phyloP scores from a whole-genome alignment of 2,888 invertebrate genomes.

The Halictus quadricinctus region DNA sequence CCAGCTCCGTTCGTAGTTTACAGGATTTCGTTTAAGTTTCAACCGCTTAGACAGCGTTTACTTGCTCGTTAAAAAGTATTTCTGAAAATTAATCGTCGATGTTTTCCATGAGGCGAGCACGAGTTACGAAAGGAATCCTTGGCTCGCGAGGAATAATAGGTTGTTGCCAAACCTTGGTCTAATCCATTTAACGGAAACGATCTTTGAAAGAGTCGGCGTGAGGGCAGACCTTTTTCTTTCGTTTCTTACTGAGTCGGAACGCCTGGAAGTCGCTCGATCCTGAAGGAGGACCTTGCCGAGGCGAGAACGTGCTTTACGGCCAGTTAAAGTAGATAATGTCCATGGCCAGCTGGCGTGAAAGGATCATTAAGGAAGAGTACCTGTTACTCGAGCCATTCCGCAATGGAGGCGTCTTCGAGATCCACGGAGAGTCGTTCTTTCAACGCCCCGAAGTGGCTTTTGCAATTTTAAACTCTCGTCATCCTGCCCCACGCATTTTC shows the following conservation, averaged over 20 bases:
- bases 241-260: constrained; percentile 25
- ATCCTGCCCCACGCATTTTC: too few relatives aligned
- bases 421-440: constrained; percentile 2
- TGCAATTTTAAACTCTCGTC: neutral
- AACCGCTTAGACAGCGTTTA: too few relatives aligned
- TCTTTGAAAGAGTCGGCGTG: constrained; percentile 12
- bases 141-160: neutral
- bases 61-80: too few relatives aligned
- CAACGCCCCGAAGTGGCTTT: constrained; percentile 5
- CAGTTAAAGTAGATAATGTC: constrained; percentile 41
- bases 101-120: neutral
- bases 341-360: constrained; percentile 47
- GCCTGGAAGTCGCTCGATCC: constrained; percentile 33
- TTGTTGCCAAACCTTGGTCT: constrained; percentile 17
- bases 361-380: constrained; percentile 44
- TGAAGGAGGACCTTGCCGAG: constrained; percentile 28
- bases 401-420: neutral
- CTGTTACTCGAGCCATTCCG: constrained; percentile 47
- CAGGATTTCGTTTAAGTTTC: too few relatives aligned
- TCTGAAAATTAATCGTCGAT: neutral
- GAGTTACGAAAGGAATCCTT: neutral
- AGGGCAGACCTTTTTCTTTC: constrained; percentile 12
- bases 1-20: too few relatives aligned
- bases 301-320: constrained; percentile 34
- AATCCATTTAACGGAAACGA: constrained; percentile 1